Base-by-base conservation (phyloP, 2,113 vertebrate species). In the Oenanthe melanoleuca region DNA sequence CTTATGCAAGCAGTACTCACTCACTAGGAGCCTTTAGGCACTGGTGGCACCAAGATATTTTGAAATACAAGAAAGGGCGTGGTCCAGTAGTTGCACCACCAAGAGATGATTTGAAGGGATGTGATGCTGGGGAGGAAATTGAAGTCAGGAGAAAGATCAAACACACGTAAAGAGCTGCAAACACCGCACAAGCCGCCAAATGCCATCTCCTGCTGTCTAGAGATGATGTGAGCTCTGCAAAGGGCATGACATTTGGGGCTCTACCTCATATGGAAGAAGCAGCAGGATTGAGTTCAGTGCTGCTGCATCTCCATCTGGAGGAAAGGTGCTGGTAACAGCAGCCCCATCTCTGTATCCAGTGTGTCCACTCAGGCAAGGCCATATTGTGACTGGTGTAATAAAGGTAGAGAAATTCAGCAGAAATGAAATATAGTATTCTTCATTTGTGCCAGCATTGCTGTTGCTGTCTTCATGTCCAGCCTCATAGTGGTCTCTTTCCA, bases 191-290 rank as follows among this genome's bases (percentile, higher is more conserved):
- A 92, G 94, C 80, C 28, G 2, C 89, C 25, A 94, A 96, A 94
- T 95, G 94, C 94, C 95, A 96, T 95, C 96, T 97, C 93, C 95
- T 95, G 92, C 95, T 95, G 89, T 96, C 91, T 89, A 82, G 75
- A 96, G 92, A 95, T 92, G 92, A 93, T 93, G 92, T 96, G 95
- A 96, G 92, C 80, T 84, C 92, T 71, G 92, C 4, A 33, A 92
- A 89, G 91, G 92, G 88, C 83, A 86, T 2, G 34, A 95, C 86
- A 67, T 84, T 95, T 92, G 88, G 75, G 92, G 96, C 77, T 96
- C 92, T 96, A 92, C 94, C 96, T 97, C 94, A 96, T 95, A 96
- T 90, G 88, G 96, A 93, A 96, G 92, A 95, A 91, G 95, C 96
- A 96, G 52, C 61, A 93, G 83, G 86, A 92, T 80, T 91, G 92